Percentiles rank a stretch among this genome's conserved stretches.
Evolutionary conservation across 2,888 invertebrate genomes (phyloP).

Genomic region (Chloroclysta siterata): DNA sequence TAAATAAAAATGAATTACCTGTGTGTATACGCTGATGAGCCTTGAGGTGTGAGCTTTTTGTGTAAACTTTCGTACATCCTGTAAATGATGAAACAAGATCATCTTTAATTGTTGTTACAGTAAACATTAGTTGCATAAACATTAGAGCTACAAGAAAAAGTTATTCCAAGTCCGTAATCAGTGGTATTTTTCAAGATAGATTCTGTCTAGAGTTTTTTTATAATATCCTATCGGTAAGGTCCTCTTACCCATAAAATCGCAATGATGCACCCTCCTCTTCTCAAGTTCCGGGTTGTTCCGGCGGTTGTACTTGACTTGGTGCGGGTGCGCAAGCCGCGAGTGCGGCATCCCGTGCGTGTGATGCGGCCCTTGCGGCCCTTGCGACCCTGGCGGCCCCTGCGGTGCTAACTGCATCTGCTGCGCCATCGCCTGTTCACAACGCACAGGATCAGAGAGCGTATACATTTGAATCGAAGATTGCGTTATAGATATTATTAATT

Average conservation of each 20-base stretch:
- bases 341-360: slow-evolving; percentile 57
- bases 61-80: slow-evolving; percentile 99
- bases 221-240: background rate
- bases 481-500: background rate
- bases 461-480: background rate
- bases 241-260: slow-evolving; percentile 93
- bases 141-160: no score
- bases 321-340: slow-evolving; percentile 66
- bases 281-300: slow-evolving; percentile 98
- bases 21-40: slow-evolving; percentile 99
- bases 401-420: slow-evolving; percentile 55
- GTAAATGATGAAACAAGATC: slow-evolving; percentile 56
- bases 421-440: slow-evolving; percentile 34
- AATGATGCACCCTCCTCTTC: slow-evolving; percentile 97
- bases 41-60: slow-evolving; percentile 98
- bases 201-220: background rate
- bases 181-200: no score
- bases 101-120: background rate
- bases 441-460: slow-evolving; percentile 3
- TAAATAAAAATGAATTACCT: slow-evolving; percentile 84
- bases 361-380: slow-evolving; percentile 33
- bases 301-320: slow-evolving; percentile 92
- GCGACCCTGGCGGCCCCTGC: slow-evolving; percentile 41
- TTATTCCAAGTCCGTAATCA: no score
- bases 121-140: background rate